These are phyloP conservation scores for Enteromius argenteus DNA, from an alignment of 2,797 vertebrate species.

Conservation along the genomic window DNA sequence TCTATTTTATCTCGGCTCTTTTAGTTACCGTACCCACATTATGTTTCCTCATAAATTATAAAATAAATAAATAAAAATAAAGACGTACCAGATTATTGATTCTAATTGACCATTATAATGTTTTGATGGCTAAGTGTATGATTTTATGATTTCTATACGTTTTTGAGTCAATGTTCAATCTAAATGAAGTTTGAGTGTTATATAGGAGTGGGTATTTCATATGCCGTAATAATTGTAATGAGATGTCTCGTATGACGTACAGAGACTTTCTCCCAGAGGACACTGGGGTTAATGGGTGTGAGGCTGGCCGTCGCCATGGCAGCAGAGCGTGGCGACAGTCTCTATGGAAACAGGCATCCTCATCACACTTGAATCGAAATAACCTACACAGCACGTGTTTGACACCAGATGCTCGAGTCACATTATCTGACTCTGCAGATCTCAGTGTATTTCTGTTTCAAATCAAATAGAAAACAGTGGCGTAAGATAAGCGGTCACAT, in stretches of 20 bases:
- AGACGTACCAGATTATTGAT: no score
- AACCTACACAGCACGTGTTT: neutral
- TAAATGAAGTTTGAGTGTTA: neutral
- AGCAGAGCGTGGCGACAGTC: constrained; percentile 25
- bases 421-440: neutral
- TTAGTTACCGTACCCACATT: no score
- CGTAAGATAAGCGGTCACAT: no score
- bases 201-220: neutral
- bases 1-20: no score
- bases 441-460: no score
- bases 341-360: constrained; percentile 36
- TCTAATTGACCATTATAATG: no score
- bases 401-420: no score
- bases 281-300: constrained; percentile 37
- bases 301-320: constrained; percentile 36
- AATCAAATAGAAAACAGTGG: no score
- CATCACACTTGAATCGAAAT: neutral
- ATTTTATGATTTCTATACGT: neutral
- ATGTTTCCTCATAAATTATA: no score
- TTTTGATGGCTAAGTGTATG: neutral
- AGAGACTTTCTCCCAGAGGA: constrained; percentile 33
- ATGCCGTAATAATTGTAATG: neutral
- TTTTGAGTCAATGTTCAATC: neutral
- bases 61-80: no score
- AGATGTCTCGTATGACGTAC: neutral